phyloP scores from a whole-genome alignment of 1,140 invertebrate species.

The Eurosta solidaginis region DNA sequence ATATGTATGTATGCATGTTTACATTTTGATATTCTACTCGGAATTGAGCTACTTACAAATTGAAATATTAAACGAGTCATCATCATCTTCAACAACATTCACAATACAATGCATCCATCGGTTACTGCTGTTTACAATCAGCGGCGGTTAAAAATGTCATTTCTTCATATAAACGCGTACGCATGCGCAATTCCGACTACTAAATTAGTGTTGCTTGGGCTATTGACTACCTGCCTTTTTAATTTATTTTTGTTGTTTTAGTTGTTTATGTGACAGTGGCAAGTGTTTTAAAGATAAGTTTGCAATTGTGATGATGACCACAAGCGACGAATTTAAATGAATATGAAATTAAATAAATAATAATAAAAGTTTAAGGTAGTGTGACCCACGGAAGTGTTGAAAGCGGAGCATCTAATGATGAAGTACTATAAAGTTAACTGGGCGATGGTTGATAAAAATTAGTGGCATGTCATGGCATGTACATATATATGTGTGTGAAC shows the following conservation, averaged over 20 bases:
- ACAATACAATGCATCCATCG: not conserved
- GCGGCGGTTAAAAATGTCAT: not conserved
- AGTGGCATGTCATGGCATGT: not conserved
- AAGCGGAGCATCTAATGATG: not conserved
- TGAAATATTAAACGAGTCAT: not conserved
- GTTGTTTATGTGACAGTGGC: not conserved
- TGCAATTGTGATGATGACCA: not conserved
- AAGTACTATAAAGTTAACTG: not conserved
- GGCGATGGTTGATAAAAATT: not conserved
- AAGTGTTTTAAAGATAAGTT: constrained; percentile 22
- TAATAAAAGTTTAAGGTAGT: not conserved
- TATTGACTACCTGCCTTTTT: not conserved
- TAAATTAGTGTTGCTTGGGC: no score
- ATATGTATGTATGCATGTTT: not conserved
- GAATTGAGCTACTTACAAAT: not conserved
- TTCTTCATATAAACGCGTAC: not conserved
- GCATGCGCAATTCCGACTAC: no score
- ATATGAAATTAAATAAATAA: not conserved
- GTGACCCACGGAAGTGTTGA: not conserved
- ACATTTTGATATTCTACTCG: not conserved
- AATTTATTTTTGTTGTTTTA: not conserved
- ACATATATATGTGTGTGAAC: not conserved
- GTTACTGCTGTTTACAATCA: not conserved
- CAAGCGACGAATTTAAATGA: constrained; percentile 23
- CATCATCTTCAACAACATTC: not conserved